Conservation (phyloP, 2,888 invertebrate species). For the Eulithis prunata region DNA sequence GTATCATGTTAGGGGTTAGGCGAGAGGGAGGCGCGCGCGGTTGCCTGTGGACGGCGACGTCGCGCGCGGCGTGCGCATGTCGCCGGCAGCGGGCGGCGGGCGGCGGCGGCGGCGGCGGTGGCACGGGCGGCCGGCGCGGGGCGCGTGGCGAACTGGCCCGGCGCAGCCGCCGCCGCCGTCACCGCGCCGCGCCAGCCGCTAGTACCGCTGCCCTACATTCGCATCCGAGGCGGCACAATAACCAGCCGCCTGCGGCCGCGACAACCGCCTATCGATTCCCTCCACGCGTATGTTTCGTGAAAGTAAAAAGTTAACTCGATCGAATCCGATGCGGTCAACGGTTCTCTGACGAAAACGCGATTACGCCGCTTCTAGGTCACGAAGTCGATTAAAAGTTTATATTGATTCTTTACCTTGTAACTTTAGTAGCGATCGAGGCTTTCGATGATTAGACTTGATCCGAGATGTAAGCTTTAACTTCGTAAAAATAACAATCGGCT, state of each 20-base stretch:
- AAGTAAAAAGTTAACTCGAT: conserved; percentile 80
- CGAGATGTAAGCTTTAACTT: conserved; percentile 11
- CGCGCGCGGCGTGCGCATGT: conserved; percentile 36
- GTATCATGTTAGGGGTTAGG: conserved; percentile 52
- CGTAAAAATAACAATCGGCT: conserved; percentile 8
- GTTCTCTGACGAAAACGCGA: conserved; percentile 66
- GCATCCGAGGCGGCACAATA: conserved; percentile 74
- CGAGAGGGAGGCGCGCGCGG: conserved; percentile 41
- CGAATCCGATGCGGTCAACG: conserved; percentile 76
- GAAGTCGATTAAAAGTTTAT: conserved; percentile 65
- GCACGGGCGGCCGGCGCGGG: conserved; percentile 56
- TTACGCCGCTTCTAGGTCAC: conserved; percentile 72
- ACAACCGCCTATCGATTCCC: conserved; percentile 76
- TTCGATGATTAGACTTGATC: conserved; percentile 33
- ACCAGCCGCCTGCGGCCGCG: conserved; percentile 75
- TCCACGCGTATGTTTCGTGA: conserved; percentile 67
- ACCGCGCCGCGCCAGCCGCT: conserved; percentile 56
- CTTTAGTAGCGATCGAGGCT: conserved; percentile 21
- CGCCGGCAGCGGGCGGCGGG: conserved; percentile 42
- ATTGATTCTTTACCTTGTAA: conserved; percentile 62
- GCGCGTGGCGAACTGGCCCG: conserved; percentile 68
- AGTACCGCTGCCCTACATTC: conserved; percentile 76
- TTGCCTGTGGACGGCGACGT: conserved; percentile 25
- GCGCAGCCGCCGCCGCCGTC: conserved; percentile 46
- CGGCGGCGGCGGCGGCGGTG: conserved; percentile 38